Evolutionary conservation across 2,888 invertebrate genomes (phyloP).

Genomic region (Pandemis cinnamomeana): DNA sequence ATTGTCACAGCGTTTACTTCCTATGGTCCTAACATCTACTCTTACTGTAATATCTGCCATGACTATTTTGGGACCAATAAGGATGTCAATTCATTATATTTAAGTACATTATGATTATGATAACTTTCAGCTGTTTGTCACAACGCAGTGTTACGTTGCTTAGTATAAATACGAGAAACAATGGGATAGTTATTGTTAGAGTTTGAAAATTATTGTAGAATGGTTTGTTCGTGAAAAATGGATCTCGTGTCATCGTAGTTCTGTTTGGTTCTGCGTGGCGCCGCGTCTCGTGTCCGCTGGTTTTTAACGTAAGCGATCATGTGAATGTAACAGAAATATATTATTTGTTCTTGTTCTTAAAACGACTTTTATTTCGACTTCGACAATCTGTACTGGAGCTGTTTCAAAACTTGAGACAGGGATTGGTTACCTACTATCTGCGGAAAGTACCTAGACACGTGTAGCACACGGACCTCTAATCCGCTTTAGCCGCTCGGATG

Average conservation of each 20-base stretch:
- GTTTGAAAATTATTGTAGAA: background rate
- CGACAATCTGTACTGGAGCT: background rate
- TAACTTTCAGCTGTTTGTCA: background rate
- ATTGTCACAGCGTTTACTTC: conserved; percentile 29
- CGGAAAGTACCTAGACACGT: no score
- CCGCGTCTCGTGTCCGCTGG: conserved; percentile 53
- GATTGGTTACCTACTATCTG: no score
- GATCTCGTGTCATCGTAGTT: conserved; percentile 30
- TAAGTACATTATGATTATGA: background rate
- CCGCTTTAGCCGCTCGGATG: no score
- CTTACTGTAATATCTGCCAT: background rate
- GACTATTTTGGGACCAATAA: conserved; percentile 56
- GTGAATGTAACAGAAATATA: conserved; percentile 77
- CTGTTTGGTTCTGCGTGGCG: conserved; percentile 42
- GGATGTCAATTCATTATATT: conserved; percentile 46
- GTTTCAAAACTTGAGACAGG: no score
- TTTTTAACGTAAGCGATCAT: conserved; percentile 62
- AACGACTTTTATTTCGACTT: conserved; percentile 56
- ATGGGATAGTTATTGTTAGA: background rate
- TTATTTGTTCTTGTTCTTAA: conserved; percentile 81
- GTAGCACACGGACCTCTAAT: no score
- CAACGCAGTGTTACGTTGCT: background rate
- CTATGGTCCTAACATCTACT: conserved; percentile 49
- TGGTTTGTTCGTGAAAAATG: conserved; percentile 11
- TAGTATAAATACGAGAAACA: background rate